Evolutionary conservation across 2,888 invertebrate species (phyloP).

Genomic region (Marronus borbonicus): DNA sequence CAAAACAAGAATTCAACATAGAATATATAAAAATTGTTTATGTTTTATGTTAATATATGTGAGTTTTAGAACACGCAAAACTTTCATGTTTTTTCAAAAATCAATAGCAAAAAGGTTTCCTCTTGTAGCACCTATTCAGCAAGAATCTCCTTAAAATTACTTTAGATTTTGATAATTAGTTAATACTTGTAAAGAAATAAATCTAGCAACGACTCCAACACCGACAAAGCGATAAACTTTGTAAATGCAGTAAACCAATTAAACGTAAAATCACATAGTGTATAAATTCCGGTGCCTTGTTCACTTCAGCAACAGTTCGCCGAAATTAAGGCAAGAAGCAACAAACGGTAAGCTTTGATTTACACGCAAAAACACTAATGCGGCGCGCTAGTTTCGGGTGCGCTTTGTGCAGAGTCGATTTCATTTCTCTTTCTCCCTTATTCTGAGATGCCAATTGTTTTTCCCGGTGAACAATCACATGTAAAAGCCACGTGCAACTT

Average conservation of each 20-base stretch:
- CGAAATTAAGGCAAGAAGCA: slow-evolving; percentile 62
- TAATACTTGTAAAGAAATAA: slow-evolving; percentile 10
- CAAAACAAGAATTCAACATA: too few species aligned
- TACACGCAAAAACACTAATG: slow-evolving; percentile 57
- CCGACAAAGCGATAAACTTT: slow-evolving; percentile 30
- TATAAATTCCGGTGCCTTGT: slow-evolving; percentile 61
- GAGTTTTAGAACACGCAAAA: too few species aligned
- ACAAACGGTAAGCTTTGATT: slow-evolving; percentile 61
- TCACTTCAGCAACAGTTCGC: slow-evolving; percentile 65
- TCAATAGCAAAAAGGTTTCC: too few species aligned
- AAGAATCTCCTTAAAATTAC: too few species aligned
- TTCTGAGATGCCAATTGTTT: slow-evolving; percentile 17
- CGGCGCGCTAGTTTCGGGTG: slow-evolving; percentile 30
- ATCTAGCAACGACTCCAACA: slow-evolving; percentile 6
- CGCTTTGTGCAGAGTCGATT: slow-evolving; percentile 9
- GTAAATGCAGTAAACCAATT: slow-evolving; percentile 62
- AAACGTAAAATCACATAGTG: slow-evolving; percentile 62
- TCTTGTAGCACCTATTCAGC: too few species aligned
- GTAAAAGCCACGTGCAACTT: too few species aligned
- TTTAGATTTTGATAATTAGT: too few species aligned
- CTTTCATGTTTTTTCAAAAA: too few species aligned
- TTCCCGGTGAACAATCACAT: slow-evolving; percentile 9
- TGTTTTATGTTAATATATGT: too few species aligned
- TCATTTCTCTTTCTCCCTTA: slow-evolving; percentile 18
- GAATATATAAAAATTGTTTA: too few species aligned